Evolutionary conservation across 2,797 vertebrate species (phyloP), one percentile per base, ranked within the genome.

Genomic region (Sebastiscus albofasciatus): DNA sequence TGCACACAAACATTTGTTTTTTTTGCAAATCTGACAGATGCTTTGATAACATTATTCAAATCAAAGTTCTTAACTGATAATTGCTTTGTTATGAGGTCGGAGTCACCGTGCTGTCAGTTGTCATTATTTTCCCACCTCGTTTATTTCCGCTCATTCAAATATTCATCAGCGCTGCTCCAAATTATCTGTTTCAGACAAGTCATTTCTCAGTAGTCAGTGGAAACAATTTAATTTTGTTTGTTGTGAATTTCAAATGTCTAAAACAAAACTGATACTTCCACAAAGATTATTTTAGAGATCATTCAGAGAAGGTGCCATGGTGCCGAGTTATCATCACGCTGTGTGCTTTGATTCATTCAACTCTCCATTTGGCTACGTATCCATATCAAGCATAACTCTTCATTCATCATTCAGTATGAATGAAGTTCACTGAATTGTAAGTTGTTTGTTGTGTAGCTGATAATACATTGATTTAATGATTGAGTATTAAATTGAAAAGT

Each of bases 341-440:
- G 55, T 56, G 16, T 54, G 16, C 67, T 86, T 78, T 72, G 39
- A 80, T 78, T 87, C 55, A 81, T 79, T 80, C 60, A 73, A 11
- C 34, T 9, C 42, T 74, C 16, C 71, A 54, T 77, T 65, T 81
- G 62, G 6, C 58, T 31, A 8, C 31, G 34, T 42, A 2, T 31
- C 36, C 59, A 83, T 24, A 26, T 42, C 62, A 72, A 69, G 16
- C 20, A 49, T n/a, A 68, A 11, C 49, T 74, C 58, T 55, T 62
- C 69, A 80, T 76, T 88, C 62, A 79, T 62, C 34, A 5, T 67
- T 27, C 29, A 13, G 61, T 49, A 74, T 80, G 64, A 88, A 75
- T 82, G 67, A 81, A 82, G 46, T 76, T 65, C 42, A 79, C 31
- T 24, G 12, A 72, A 42, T 10, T 29, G 4, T 22, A 62, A 65